These are phyloP conservation scores for Ophion ellenae DNA, from an alignment of 2,888 invertebrate genomes.

Conservation along the genomic window DNA sequence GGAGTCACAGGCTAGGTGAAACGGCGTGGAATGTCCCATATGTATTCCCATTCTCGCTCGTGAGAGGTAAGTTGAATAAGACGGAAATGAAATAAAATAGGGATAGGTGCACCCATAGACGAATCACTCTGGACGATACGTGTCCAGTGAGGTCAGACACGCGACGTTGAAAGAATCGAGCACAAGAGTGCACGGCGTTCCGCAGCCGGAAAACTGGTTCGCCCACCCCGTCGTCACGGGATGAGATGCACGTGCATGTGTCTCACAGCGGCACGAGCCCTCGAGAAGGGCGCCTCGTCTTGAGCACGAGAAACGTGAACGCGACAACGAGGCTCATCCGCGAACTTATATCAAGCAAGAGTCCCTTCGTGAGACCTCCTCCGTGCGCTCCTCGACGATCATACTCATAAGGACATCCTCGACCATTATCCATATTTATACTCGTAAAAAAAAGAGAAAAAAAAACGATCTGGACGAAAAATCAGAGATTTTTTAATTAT, in stretches of 20 bases:
- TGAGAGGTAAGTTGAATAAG: neutral
- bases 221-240: constrained; percentile 53
- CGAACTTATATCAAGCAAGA: neutral
- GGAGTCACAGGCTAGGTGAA: too few relatives aligned
- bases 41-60: neutral
- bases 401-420: neutral
- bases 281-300: constrained; percentile 51
- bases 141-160: constrained; percentile 45
- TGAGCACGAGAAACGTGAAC: constrained; percentile 50
- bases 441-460: neutral
- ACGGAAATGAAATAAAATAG: constrained; percentile 28
- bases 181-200: constrained; percentile 46
- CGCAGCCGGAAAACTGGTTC: constrained; percentile 63
- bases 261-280: constrained; percentile 50
- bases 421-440: constrained; percentile 16
- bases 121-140: constrained; percentile 29
- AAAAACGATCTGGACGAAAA: neutral
- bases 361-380: neutral
- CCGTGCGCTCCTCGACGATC: constrained; percentile 8
- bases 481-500: neutral
- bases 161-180: constrained; percentile 39
- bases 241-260: constrained; percentile 28
- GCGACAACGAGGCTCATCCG: constrained; percentile 35
- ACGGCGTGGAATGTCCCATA: too few relatives aligned
- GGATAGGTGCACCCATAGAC: constrained; percentile 8